These are phyloP conservation scores for Lytechinus variegatus DNA, from an alignment of 35 echinoderm and acorn worm genomes.

Conservation along the genomic window DNA sequence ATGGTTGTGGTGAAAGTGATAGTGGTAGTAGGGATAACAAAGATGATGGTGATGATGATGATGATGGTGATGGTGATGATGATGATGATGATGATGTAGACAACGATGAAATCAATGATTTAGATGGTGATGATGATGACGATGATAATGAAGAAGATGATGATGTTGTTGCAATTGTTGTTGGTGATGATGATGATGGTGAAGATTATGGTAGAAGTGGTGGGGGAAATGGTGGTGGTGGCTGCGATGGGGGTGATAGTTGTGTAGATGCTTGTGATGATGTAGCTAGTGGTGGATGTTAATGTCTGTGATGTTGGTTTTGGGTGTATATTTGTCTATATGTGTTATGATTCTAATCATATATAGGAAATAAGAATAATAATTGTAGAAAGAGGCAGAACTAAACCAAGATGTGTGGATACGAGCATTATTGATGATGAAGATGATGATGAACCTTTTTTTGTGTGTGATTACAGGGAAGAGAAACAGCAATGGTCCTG, in stretches of 20 bases:
- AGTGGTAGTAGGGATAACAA: constrained; percentile 18
- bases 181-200: constrained; percentile 22
- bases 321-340: too few species aligned
- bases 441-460: not conserved
- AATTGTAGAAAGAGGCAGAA: too few species aligned
- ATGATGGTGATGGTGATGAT: constrained; percentile 30
- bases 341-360: too few species aligned
- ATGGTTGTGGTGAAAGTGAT: not conserved
- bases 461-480: constrained; percentile 63
- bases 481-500: constrained; percentile 84
- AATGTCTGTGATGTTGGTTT: too few species aligned
- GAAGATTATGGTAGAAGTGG: not conserved
- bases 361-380: too few species aligned
- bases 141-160: constrained; percentile 19
- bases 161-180: not conserved
- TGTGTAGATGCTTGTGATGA: not conserved
- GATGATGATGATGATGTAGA: constrained; percentile 17
- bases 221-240: not conserved
- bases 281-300: not conserved
- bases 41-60: constrained; percentile 25
- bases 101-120: not conserved
- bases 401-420: too few species aligned
- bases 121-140: not conserved
- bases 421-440: not conserved
- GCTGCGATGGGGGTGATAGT: not conserved